Conservation (phyloP, 2,888 invertebrate species). For the Thumatha senex region DNA sequence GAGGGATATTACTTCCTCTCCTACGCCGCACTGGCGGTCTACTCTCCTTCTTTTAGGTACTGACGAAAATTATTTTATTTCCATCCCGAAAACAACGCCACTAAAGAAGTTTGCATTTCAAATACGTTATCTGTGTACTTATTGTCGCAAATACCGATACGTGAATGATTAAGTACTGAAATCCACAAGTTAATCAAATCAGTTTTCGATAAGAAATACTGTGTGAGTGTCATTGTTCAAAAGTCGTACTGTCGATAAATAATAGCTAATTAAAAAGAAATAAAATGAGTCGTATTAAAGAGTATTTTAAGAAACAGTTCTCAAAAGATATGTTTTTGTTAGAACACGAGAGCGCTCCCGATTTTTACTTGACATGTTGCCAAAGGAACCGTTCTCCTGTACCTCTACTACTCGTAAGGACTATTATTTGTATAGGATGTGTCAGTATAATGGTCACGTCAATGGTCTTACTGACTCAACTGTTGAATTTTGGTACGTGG, state of each 20-base stretch:
- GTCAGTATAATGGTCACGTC: slow-evolving; percentile 54
- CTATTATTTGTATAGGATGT: slow-evolving; percentile 56
- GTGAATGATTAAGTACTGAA: slow-evolving; percentile 28
- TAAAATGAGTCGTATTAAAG: slow-evolving; percentile 55
- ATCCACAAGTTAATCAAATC: slow-evolving; percentile 14
- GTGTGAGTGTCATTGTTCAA: slow-evolving; percentile 27
- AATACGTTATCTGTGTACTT: too few species aligned
- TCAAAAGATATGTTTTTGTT: slow-evolving; percentile 46
- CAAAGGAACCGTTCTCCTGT: slow-evolving; percentile 55
- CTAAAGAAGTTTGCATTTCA: too few species aligned
- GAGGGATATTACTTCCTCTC: too few species aligned
- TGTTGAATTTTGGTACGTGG: slow-evolving; percentile 44
- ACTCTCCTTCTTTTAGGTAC: too few species aligned
- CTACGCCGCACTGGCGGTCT: too few species aligned
- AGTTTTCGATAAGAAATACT: slow-evolving; percentile 35
- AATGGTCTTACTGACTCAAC: slow-evolving; percentile 36
- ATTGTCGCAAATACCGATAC: slow-evolving; percentile 11
- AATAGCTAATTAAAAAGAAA: slow-evolving; percentile 3
- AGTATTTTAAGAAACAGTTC: slow-evolving; percentile 60
- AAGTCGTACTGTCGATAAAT: slow-evolving; percentile 7
- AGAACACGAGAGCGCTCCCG: slow-evolving; percentile 52
- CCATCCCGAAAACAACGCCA: too few species aligned
- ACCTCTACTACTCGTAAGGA: slow-evolving; percentile 54
- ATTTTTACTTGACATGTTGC: slow-evolving; percentile 61
- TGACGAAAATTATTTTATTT: too few species aligned